Evolutionary conservation across 2,113 vertebrate genomes (phyloP).

Genomic region (Ciconia maguari): DNA sequence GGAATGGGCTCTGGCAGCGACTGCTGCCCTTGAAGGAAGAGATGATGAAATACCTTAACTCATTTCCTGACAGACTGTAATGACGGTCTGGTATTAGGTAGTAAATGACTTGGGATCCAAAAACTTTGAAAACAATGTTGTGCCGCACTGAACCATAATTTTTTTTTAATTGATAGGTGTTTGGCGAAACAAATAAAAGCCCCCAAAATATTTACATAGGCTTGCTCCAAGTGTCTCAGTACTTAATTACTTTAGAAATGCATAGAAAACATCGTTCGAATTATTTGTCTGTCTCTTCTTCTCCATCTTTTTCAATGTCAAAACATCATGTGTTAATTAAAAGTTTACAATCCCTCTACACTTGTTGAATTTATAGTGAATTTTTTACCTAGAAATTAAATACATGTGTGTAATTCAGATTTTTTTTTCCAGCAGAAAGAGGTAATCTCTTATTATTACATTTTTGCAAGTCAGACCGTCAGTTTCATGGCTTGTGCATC

Average conservation of each 20-base stretch:
- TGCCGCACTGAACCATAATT: neutral
- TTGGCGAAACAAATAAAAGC: neutral
- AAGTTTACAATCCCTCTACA: neutral
- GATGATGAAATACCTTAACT: neutral
- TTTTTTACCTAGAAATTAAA: neutral
- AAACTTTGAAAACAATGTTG: neutral
- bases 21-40: accelerated
- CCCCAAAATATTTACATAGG: neutral
- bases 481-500: neutral
- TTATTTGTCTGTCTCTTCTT: neutral
- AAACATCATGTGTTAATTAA: neutral
- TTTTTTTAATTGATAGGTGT: neutral
- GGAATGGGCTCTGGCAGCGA: neutral
- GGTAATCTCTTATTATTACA: neutral
- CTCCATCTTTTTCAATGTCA: neutral
- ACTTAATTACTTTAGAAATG: neutral
- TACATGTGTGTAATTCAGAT: neutral
- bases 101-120: neutral
- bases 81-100: neutral
- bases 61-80: neutral
- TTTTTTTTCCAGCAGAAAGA: neutral
- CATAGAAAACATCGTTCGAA: accelerated
- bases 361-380: neutral
- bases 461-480: neutral
- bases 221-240: neutral